phyloP scores from a whole-genome alignment of 2,888 invertebrate species.

The Cotesia congregata region DNA sequence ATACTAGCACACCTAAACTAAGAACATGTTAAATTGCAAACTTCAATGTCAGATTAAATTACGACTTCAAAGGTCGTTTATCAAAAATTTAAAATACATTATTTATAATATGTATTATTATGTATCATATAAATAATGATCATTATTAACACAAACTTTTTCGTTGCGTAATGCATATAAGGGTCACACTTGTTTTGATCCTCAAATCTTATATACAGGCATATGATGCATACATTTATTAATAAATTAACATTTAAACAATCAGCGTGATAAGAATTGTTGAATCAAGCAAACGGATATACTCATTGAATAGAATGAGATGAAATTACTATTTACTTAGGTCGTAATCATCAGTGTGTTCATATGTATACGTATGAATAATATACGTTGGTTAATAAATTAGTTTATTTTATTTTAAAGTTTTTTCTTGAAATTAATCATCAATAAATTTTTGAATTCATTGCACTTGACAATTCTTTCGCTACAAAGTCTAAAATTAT shows the following conservation, averaged over 20 bases:
- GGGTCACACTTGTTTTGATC: neutral
- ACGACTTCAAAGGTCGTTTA: neutral
- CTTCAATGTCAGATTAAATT: conserved; percentile 16
- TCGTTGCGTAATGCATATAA: neutral
- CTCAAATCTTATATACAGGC: neutral
- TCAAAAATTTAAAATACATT: neutral
- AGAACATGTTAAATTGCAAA: conserved; percentile 29
- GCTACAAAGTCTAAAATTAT: no score
- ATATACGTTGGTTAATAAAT: conserved; percentile 22
- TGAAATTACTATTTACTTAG: conserved; percentile 56
- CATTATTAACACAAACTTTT: neutral
- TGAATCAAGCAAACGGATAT: conserved; percentile 40
- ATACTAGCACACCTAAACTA: conserved; percentile 22
- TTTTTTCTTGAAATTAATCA: neutral
- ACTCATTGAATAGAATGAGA: conserved; percentile 53
- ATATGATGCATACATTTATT: neutral
- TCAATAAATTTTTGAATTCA: no score
- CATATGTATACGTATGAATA: neutral
- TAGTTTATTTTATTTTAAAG: conserved; percentile 45
- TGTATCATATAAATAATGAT: no score
- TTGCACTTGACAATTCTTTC: no score
- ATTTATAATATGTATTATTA: neutral
- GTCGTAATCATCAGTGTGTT: conserved; percentile 42
- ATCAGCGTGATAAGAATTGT: conserved; percentile 23
- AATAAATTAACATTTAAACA: neutral